Evolutionary conservation across 2,113 vertebrate genomes (phyloP).

Genomic region (Nothocercus julius): DNA sequence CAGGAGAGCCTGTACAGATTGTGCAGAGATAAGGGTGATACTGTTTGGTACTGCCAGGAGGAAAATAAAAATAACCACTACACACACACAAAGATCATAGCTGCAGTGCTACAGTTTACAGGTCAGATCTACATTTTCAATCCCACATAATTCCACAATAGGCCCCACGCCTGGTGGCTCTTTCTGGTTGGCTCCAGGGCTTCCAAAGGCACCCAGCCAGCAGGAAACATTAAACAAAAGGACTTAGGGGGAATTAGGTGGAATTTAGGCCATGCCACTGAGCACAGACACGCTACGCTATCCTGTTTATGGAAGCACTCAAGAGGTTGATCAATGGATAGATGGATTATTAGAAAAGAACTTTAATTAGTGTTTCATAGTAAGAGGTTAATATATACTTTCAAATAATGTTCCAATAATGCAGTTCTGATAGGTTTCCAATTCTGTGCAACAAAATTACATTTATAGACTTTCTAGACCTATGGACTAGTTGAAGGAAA

Average conservation of each 20-base stretch:
- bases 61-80: background rate
- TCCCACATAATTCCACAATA: conserved; percentile 41
- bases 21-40: background rate
- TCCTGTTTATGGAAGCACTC: background rate
- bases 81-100: background rate
- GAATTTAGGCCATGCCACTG: background rate
- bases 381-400: accelerated
- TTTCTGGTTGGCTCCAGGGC: conserved; percentile 8
- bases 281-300: background rate
- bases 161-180: background rate
- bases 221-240: conserved; percentile 52
- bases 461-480: background rate
- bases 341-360: background rate
- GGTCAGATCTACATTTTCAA: conserved; percentile 47
- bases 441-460: background rate
- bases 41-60: background rate
- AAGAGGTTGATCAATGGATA: background rate
- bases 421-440: background rate
- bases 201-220: conserved; percentile 28
- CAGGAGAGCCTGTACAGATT: background rate
- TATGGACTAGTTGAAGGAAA: background rate
- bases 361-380: background rate
- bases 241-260: conserved; percentile 43
- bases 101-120: background rate
- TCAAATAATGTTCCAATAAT: background rate